Base-by-base conservation (phyloP, 2,113 vertebrate species). In the Percina caprodes region DNA sequence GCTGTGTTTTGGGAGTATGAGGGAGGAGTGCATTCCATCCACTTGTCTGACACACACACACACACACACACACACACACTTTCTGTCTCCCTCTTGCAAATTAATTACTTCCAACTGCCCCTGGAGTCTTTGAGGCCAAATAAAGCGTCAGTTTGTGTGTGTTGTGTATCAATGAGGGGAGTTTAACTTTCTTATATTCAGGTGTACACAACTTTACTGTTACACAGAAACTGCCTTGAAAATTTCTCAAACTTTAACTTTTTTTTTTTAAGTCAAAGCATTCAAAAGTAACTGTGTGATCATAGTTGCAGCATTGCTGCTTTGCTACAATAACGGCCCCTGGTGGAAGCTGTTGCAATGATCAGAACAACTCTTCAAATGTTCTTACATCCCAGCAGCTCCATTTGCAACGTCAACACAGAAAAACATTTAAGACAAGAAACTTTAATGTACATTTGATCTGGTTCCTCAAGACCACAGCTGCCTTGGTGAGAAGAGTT, bases 21-120 rank as follows among this genome's bases (percentile, higher is more conserved):
- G 69, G 39, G 69, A 75, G 70, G 58, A 77, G 79, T 48, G 14
- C 69, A 74, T 79, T 82, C 67, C 71, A 72, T 80, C 52, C 51
- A 68, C 68, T 82, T 52, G 33, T 69, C 21, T 54, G 5, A 45
- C 54, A 54, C 51, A 45, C 49, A 42, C 56, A 51, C 60, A 39
- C 59, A 39, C 61, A 58, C 71, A 62, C 67, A 56, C 59, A 35
- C 49, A 52, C 26, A 54, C 54, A 24, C 21, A 12, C 26, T 21
- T 73, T 46, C 51, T 55, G 16, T 80, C 62, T 72, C 51, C 9
- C 59, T 74, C 35, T 74, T 68, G 56, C 58, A 81, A 76, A 86
- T 79, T 51, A 78, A 86, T 89, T 66, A 78, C 81, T 78, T 74
- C 80, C 81, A 86, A 81, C 77, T 81, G 68, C 69, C 52, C 63